A percentile compares a stretch with the other conserved stretches of the same genome.
Evolutionary conservation across 2,888 invertebrate genomes (phyloP).

Genomic region (Cinara cedri): DNA sequence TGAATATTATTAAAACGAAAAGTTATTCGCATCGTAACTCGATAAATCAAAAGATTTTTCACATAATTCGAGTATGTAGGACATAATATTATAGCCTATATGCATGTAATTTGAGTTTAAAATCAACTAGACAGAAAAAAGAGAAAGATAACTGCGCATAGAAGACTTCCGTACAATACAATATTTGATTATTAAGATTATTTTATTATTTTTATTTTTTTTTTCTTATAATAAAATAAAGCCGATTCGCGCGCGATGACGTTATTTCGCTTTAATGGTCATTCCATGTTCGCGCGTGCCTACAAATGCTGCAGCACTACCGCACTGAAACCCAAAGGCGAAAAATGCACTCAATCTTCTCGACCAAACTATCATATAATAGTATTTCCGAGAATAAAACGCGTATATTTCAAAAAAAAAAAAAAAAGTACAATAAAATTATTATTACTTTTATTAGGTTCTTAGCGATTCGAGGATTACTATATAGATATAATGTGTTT

Average conservation of each 20-base stretch:
- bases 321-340: not conserved
- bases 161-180: too few relatives aligned
- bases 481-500: too few relatives aligned
- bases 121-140: too few relatives aligned
- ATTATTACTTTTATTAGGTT: not conserved
- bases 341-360: slow-evolving; percentile 52
- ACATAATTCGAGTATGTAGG: too few relatives aligned
- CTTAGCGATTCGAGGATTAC: too few relatives aligned
- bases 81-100: too few relatives aligned
- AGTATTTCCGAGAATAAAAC: slow-evolving; percentile 1
- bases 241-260: not conserved
- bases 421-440: not conserved
- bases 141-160: too few relatives aligned
- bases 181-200: not conserved
- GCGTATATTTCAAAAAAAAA: not conserved
- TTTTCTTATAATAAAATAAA: not conserved
- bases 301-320: not conserved
- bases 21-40: too few relatives aligned
- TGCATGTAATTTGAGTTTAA: too few relatives aligned
- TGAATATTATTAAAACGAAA: too few relatives aligned
- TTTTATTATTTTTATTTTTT: not conserved
- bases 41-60: too few relatives aligned
- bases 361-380: not conserved
- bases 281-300: slow-evolving; percentile 36
- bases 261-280: slow-evolving; percentile 48